Conservation (phyloP, 2,797 vertebrate genomes). For the Meriones psammophilus region DNA sequence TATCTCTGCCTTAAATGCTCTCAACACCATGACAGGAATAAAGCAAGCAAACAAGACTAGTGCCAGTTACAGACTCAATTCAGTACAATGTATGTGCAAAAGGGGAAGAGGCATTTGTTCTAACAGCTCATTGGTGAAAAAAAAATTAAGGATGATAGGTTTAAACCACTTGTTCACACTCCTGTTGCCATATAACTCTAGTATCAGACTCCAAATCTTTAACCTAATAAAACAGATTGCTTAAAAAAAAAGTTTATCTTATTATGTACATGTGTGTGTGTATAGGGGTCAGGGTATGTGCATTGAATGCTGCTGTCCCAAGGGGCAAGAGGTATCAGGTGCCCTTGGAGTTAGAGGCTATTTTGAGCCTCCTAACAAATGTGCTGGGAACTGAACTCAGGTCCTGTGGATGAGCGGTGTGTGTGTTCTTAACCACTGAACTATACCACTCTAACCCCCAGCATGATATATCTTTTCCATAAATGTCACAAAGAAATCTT, state of each 20-base stretch:
- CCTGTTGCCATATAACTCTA: not conserved
- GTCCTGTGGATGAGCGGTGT: not conserved
- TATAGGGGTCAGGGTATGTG: not conserved
- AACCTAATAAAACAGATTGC: not conserved
- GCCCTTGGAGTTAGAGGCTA: not conserved
- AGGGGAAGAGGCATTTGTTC: not conserved
- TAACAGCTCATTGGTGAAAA: not conserved
- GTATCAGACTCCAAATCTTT: not conserved
- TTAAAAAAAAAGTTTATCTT: not conserved
- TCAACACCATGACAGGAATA: not conserved
- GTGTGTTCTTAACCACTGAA: not conserved
- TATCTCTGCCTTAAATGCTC: conserved; percentile 6
- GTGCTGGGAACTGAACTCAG: not conserved
- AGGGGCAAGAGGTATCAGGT: not conserved
- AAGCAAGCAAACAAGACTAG: conserved; percentile 34
- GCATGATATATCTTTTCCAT: not conserved
- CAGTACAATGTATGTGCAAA: conserved; percentile 6
- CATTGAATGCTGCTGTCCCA: not conserved
- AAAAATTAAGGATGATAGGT: not conserved
- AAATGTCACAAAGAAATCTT: conserved; percentile 26
- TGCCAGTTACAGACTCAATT: conserved; percentile 36
- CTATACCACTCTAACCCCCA: not conserved
- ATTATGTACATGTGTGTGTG: not conserved
- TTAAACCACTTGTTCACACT: not conserved
- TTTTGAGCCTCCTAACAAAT: not conserved